Conservation (phyloP, 2,113 vertebrate genomes). For the Scalopus aquaticus region DNA sequence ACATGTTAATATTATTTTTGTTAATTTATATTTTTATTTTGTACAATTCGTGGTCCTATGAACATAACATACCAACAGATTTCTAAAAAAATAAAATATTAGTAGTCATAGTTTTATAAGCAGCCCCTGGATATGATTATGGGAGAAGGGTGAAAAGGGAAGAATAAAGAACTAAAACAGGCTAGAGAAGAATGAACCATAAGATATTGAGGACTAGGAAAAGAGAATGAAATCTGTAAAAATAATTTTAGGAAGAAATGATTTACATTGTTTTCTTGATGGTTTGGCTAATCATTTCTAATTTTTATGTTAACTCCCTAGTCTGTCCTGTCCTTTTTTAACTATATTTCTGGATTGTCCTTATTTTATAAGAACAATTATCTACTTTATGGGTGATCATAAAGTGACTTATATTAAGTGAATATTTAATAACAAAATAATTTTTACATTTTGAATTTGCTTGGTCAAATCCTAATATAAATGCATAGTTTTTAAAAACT, state of each 20-base stretch:
- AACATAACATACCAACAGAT: not conserved
- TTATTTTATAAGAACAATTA: not conserved
- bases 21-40: conserved; percentile 17
- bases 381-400: not conserved
- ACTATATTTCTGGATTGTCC: not conserved
- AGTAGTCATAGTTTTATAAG: conserved; percentile 21
- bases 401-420: not conserved
- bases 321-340: not conserved
- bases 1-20: not conserved
- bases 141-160: not conserved
- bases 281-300: not conserved
- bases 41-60: not conserved
- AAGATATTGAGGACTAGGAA: not conserved
- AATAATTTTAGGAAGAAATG: not conserved
- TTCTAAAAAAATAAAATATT: not conserved
- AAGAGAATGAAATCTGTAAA: not conserved
- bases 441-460: not conserved
- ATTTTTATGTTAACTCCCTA: not conserved
- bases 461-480: not conserved
- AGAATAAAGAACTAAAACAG: not conserved
- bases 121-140: not conserved
- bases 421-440: conserved; percentile 24
- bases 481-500: not conserved
- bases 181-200: not conserved
- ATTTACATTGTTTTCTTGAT: not conserved